Percentiles rank a stretch among this genome's conserved stretches.
phyloP scores from a whole-genome alignment of 2,888 invertebrate species.

The Coenonympha arcania region DNA sequence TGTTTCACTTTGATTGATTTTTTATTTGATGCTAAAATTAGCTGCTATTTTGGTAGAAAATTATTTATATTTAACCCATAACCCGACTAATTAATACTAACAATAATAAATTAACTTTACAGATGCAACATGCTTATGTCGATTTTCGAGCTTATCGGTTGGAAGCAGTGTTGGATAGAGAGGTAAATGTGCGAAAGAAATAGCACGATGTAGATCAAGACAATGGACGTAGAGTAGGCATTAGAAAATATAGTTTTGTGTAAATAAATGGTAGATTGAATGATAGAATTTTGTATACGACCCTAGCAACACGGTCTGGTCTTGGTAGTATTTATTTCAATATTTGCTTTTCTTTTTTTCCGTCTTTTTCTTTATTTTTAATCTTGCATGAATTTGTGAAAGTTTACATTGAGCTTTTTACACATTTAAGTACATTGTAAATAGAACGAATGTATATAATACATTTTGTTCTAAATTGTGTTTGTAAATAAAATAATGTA shows the following conservation, averaged over 20 bases:
- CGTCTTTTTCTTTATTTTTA: too few species aligned
- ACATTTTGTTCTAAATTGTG: too few species aligned
- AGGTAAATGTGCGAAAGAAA: conserved; percentile 75
- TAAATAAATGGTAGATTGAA: not conserved
- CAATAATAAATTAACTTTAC: conserved; percentile 57
- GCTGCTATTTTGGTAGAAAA: conserved; percentile 11
- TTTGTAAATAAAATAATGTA: too few species aligned
- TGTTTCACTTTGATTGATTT: too few species aligned
- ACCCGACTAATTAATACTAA: conserved; percentile 42
- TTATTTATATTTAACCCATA: conserved; percentile 32
- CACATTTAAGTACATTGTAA: too few species aligned
- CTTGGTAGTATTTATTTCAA: not conserved
- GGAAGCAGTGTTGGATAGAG: conserved; percentile 76
- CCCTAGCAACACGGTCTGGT: not conserved
- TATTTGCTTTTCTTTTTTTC: too few species aligned
- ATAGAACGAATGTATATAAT: too few species aligned
- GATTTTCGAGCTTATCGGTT: conserved; percentile 74
- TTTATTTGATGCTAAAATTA: not conserved
- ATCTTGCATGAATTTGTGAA: too few species aligned
- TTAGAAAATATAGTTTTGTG: not conserved
- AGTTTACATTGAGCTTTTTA: too few species aligned
- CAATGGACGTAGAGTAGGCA: not conserved
- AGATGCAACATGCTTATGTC: conserved; percentile 76
- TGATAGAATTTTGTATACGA: not conserved
- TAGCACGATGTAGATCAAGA: conserved; percentile 38